Base-by-base conservation (phyloP, 1,140 invertebrate species). In the Megalopta genalis region DNA sequence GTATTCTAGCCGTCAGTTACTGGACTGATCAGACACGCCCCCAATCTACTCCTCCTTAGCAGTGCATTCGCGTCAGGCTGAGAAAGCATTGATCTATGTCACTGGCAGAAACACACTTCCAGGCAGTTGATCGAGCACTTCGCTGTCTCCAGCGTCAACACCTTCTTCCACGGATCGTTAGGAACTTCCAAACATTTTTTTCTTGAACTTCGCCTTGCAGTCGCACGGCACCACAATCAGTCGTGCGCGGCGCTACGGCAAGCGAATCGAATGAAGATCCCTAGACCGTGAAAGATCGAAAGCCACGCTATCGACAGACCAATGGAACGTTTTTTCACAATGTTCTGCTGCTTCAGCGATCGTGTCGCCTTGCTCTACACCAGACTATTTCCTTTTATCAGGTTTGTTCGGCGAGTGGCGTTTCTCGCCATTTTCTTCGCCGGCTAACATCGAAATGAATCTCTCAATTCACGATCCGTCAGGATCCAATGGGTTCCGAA, bases 11-110 rank as follows among this genome's bases (percentile, higher is more conserved):
- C 49, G 49, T 21, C 49, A 6, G 49, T 52, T 59, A 7, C 6
- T 5, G 7, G 32, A 39, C 52, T 18, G 12, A 25, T 8, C 32
- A 25, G 32, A 23, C 14, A 57, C 14, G 27, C 0, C 8, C 7
- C 3, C 8, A 39, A 23, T 70, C 52, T 39, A 57, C 32, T 3
- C 46, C 32, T 3, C 46, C 32, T 10, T 42, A 65, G 49, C 16
- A 5, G 74, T 23, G 14, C 10, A 60, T 12, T 10, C 60, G 21
- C 14, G 60, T 9, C n/a, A 14, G 60, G 46, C 73, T 16, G 25
- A 5, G 32, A 49, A 74, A 74, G 63, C 77, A 85, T 85, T 79
- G 68, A 85, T 85, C 83, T 84, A 84, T 68, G 82, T 85, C 83
- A 71, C 78, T 77, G 75, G 52, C 82, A 85, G 83, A 81, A 81